A percentile compares a stretch with the other conserved stretches of the same genome.
Conservation (phyloP, 2,113 vertebrate species). For the Menidia beryllina region DNA sequence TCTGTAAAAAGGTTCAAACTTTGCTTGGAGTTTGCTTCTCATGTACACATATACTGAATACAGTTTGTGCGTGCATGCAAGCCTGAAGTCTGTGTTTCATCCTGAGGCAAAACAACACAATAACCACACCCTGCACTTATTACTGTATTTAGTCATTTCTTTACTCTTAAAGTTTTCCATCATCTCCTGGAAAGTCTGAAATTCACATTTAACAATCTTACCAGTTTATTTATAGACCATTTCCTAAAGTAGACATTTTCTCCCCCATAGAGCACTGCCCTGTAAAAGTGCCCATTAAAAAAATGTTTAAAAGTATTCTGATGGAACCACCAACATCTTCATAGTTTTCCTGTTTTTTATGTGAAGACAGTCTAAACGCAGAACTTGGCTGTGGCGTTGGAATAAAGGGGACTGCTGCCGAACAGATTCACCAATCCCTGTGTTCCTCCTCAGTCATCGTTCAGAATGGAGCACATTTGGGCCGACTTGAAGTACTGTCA, state of each 20-base stretch:
- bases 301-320: background rate
- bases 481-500: conserved; percentile 14
- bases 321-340: conserved; percentile 35
- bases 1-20: too few species aligned
- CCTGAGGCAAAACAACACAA: background rate
- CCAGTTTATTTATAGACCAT: conserved; percentile 18
- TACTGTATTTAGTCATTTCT: background rate
- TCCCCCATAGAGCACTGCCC: conserved; percentile 2
- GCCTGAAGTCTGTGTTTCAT: too few species aligned
- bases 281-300: conserved; percentile 20
- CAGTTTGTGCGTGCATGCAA: too few species aligned
- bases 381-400: conserved; percentile 5
- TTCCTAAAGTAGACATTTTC: conserved; percentile 20
- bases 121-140: conserved; percentile 1
- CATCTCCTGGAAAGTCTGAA: background rate
- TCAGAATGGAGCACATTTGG: conserved; percentile 7
- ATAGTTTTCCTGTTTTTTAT: conserved; percentile 39
- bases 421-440: conserved; percentile 30
- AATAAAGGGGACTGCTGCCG: conserved; percentile 8
- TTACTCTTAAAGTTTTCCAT: conserved; percentile 12
- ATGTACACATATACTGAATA: background rate
- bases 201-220: conserved; percentile 3
- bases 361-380: background rate
- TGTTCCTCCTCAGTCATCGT: conserved; percentile 15
- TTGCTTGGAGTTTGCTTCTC: too few species aligned